phyloP scores from a whole-genome alignment of 2,888 invertebrate species.

The Cheilosia grossa region DNA sequence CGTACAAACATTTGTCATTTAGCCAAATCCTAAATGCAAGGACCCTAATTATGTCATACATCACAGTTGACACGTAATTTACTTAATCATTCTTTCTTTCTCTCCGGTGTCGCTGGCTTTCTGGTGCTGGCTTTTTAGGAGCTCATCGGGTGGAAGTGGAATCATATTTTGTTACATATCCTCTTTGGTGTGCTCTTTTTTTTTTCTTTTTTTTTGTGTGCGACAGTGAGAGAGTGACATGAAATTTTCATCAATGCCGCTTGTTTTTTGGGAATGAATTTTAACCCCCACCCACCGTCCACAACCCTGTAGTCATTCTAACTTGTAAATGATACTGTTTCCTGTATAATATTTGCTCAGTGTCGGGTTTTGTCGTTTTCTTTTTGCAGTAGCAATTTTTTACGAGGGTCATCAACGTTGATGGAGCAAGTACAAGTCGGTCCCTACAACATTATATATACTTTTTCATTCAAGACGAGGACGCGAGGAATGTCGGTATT shows the following conservation, averaged over 20 bases:
- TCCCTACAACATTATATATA: background rate
- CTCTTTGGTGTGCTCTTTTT: conserved; percentile 18
- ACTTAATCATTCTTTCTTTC: conserved; percentile 53
- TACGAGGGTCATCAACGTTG: background rate
- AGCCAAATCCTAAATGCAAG: conserved; percentile 62
- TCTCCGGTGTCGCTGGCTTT: background rate
- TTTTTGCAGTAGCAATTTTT: background rate
- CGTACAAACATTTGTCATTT: conserved; percentile 58
- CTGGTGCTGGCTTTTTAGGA: background rate
- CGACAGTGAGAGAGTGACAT: conserved; percentile 34
- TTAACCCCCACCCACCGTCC: conserved; percentile 4
- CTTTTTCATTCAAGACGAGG: background rate
- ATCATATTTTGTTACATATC: conserved; percentile 49
- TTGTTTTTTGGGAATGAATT: conserved; percentile 3
- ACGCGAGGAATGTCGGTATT: conserved; percentile 4
- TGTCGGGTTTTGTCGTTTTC: background rate
- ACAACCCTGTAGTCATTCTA: background rate
- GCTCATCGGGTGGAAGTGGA: conserved; percentile 21
- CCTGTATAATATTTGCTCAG: background rate
- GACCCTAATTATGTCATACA: conserved; percentile 65
- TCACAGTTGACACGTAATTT: conserved; percentile 68
- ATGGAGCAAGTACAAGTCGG: background rate
- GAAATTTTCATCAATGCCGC: conserved; percentile 58
- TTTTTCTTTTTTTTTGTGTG: background rate
- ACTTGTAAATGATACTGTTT: background rate